Evolutionary conservation across 2,113 vertebrate genomes (phyloP).

Genomic region (Agapornis roseicollis): DNA sequence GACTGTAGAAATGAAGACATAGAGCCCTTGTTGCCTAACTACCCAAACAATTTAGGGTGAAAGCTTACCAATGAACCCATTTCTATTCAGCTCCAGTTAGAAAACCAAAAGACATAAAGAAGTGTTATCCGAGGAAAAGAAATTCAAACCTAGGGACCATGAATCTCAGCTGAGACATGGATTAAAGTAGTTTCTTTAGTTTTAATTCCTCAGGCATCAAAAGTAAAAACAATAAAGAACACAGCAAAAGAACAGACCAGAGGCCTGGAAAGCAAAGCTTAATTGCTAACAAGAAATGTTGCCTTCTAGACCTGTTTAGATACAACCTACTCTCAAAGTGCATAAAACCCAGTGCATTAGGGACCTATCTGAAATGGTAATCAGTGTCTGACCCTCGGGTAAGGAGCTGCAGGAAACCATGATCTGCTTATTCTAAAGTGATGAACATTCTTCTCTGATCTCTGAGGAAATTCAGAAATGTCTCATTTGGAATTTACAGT

Average conservation of each 20-base stretch:
- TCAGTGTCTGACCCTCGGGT: background rate
- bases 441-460: background rate
- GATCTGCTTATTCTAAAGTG: background rate
- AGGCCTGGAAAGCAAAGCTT: background rate
- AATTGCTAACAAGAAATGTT: slow-evolving; percentile 7
- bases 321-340: background rate
- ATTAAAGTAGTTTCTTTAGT: background rate
- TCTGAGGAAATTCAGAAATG: background rate
- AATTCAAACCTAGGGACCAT: background rate
- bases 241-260: background rate
- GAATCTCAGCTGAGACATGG: background rate
- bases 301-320: background rate
- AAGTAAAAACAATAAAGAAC: slow-evolving; percentile 16
- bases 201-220: background rate
- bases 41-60: background rate
- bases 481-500: background rate
- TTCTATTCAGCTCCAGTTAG: background rate
- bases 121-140: background rate
- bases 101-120: background rate
- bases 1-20: background rate
- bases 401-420: background rate
- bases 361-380: background rate
- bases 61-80: background rate
- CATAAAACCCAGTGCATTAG: background rate
- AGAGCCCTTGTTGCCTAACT: background rate